phyloP scores from a whole-genome alignment of 2,113 vertebrate species.

The Bostrychus sinensis region DNA sequence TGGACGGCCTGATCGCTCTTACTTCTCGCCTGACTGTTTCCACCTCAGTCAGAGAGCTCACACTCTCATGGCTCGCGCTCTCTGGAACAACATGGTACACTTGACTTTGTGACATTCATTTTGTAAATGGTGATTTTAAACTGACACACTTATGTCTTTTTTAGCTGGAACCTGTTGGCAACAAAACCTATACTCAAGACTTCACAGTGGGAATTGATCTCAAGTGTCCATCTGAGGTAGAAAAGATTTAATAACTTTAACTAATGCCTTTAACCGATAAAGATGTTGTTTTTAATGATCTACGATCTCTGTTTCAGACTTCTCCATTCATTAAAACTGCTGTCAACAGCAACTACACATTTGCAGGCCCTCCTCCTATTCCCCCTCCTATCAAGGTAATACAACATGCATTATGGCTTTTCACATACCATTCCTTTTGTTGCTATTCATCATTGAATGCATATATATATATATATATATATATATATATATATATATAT shows the following conservation, averaged over 20 bases:
- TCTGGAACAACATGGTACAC: constrained; percentile 92
- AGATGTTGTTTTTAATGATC: not conserved
- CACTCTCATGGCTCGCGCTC: constrained; percentile 84
- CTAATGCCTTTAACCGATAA: not conserved
- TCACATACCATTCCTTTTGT: too few relatives aligned
- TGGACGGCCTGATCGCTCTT: constrained; percentile 84
- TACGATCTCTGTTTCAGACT: constrained; percentile 65
- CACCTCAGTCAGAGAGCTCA: constrained; percentile 89
- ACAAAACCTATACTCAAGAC: constrained; percentile 83
- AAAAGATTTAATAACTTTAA: not conserved
- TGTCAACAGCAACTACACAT: constrained; percentile 83
- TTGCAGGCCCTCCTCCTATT: constrained; percentile 68
- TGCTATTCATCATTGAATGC: too few relatives aligned
- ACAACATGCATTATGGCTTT: too few relatives aligned
- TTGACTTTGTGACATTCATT: not conserved
- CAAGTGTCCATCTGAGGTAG: constrained; percentile 87
- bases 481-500: too few relatives aligned
- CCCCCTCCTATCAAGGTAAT: constrained; percentile 75
- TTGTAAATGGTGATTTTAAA: not conserved
- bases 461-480: too few relatives aligned
- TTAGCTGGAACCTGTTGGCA: constrained; percentile 86
- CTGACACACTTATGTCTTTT: constrained; percentile 5
- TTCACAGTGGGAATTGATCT: constrained; percentile 70
- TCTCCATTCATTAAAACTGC: constrained; percentile 84
- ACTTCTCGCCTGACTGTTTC: constrained; percentile 90